Evolutionary conservation across 2,888 invertebrate species (phyloP).

Genomic region (Lepidochrysops patricia): DNA sequence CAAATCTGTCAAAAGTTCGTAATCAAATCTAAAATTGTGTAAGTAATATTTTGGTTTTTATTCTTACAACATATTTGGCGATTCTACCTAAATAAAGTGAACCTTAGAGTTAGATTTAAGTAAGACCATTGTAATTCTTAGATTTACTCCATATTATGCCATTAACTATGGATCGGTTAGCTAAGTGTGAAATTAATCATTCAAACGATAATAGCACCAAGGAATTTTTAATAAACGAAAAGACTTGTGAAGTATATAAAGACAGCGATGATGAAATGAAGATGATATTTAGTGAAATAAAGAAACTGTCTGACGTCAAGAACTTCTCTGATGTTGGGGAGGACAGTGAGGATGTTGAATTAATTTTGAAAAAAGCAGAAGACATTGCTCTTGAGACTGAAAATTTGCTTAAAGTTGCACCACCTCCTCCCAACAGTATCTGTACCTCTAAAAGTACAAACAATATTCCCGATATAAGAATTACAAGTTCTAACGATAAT

Average conservation of each 20-base stretch:
- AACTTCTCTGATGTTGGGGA: conserved; percentile 41
- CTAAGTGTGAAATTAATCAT: conserved; percentile 31
- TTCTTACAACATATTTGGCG: no score
- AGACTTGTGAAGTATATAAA: conserved; percentile 54
- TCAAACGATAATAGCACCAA: conserved; percentile 61
- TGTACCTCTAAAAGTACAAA: conserved; percentile 28
- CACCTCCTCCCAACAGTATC: conserved; percentile 29
- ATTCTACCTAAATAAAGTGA: not conserved
- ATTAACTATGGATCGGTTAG: conserved; percentile 2
- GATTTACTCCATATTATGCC: not conserved
- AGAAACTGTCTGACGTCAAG: conserved; percentile 61
- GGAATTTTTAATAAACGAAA: conserved; percentile 59
- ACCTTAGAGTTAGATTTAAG: not conserved
- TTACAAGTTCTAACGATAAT: conserved; percentile 46
- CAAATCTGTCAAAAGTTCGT: not conserved
- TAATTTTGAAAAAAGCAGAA: conserved; percentile 62
- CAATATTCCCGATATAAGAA: conserved; percentile 54
- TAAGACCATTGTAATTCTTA: not conserved
- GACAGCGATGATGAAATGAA: conserved; percentile 77
- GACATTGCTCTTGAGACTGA: conserved; percentile 56
- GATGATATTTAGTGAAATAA: conserved; percentile 80
- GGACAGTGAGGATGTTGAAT: conserved; percentile 56
- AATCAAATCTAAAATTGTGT: not conserved
- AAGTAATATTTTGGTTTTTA: not conserved
- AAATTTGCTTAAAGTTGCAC: conserved; percentile 50